Conservation (phyloP, 2,113 vertebrate species). For the Vimba vimba region DNA sequence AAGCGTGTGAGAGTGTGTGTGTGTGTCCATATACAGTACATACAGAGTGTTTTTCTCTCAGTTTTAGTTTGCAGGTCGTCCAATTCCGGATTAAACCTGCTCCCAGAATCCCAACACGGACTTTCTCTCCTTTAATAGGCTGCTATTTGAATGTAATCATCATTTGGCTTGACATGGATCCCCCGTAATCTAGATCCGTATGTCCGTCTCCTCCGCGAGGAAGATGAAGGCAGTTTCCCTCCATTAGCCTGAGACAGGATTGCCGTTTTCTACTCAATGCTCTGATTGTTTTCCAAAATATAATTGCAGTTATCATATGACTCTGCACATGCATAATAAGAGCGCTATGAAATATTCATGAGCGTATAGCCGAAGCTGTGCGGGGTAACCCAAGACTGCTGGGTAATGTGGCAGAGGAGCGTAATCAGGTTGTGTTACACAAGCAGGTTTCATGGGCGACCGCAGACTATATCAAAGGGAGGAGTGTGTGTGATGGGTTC, state of each 20-base stretch:
- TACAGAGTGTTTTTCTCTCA: neutral
- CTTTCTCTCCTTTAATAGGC: constrained; percentile 11
- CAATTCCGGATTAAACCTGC: constrained; percentile 12
- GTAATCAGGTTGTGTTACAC: constrained; percentile 30
- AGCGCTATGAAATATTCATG: constrained; percentile 47
- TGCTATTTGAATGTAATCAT: constrained; percentile 37
- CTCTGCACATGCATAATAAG: neutral
- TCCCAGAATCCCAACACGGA: neutral
- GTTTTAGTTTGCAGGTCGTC: constrained; percentile 24
- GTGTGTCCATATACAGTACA: constrained; percentile 34
- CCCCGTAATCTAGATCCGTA: constrained; percentile 1
- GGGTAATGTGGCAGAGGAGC: constrained; percentile 24
- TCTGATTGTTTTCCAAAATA: constrained; percentile 48
- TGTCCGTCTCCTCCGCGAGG: neutral
- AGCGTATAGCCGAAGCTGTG: constrained; percentile 32
- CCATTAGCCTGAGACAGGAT: constrained; percentile 7
- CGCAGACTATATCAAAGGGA: constrained; percentile 38
- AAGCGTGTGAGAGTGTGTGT: neutral
- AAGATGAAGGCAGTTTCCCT: constrained; percentile 30
- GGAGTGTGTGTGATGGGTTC: constrained; percentile 1
- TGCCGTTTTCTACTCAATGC: constrained; percentile 19
- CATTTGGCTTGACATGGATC: constrained; percentile 29
- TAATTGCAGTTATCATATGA: constrained; percentile 47
- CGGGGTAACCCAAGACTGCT: constrained; percentile 16
- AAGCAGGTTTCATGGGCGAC: constrained; percentile 18